A percentile compares a stretch with the other conserved stretches of the same genome.
Conservation (phyloP, 2,113 vertebrate genomes). For the Australoheros scitulus region DNA sequence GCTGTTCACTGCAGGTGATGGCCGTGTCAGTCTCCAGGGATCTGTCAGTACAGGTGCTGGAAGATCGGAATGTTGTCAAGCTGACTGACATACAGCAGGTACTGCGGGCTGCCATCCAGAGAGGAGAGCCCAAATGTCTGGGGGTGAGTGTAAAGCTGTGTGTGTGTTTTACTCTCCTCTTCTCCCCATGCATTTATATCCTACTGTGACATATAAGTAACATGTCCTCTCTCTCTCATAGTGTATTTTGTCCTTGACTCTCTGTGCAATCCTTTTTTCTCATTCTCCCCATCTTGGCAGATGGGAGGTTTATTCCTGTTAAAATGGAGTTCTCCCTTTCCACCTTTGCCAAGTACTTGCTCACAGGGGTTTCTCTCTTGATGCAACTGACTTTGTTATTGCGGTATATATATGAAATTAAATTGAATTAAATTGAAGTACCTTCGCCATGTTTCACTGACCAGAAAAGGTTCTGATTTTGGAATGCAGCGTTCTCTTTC, state of each 20-base stretch:
- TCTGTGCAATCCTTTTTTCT: background rate
- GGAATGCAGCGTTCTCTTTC: background rate
- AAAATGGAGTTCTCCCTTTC: too few species aligned
- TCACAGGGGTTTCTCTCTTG: background rate
- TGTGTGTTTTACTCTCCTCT: background rate
- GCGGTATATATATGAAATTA: background rate
- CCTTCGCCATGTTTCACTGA: background rate
- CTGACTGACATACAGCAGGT: slow-evolving; percentile 59
- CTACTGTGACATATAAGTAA: background rate
- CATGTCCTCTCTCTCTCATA: background rate
- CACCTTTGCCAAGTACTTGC: too few species aligned
- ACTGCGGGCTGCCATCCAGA: slow-evolving; percentile 60
- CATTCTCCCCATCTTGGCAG: too few species aligned
- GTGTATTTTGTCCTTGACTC: background rate
- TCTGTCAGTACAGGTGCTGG: slow-evolving; percentile 67
- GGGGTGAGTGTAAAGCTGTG: slow-evolving; percentile 68
- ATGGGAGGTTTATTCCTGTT: too few species aligned
- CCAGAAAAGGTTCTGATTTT: too few species aligned
- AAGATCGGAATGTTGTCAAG: slow-evolving; percentile 64
- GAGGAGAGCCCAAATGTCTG: slow-evolving; percentile 75
- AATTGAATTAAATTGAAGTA: background rate
- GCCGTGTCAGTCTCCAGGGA: slow-evolving; percentile 72
- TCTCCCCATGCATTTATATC: background rate
- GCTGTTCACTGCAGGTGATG: slow-evolving; percentile 61
- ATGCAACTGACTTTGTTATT: background rate